Percentiles rank a stretch among this genome's conserved stretches.
phyloP scores from a whole-genome alignment of 2,113 vertebrate genomes.

The Gorsachius goisagi region DNA sequence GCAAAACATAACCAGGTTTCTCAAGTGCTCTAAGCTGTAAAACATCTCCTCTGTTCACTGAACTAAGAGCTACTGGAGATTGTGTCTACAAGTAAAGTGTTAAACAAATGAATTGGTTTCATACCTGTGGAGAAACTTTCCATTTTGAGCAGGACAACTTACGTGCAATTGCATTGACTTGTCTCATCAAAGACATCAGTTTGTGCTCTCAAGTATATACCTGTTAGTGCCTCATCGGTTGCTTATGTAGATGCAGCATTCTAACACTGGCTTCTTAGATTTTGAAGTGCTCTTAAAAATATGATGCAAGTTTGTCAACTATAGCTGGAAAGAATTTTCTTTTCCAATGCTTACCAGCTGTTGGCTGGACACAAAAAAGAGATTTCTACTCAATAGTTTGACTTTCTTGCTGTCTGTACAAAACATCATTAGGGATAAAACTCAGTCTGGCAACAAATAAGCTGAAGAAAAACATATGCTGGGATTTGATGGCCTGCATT shows the following conservation, averaged over 20 bases:
- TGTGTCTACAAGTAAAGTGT: background rate
- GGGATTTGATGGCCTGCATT: background rate
- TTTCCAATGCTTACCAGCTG: background rate
- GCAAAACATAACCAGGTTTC: background rate
- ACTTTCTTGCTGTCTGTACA: background rate
- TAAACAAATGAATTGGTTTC: background rate
- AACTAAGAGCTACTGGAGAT: background rate
- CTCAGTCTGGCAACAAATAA: background rate
- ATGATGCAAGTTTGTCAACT: background rate
- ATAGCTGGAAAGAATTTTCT: background rate
- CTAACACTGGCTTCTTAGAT: background rate
- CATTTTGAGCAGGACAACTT: background rate
- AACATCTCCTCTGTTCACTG: background rate
- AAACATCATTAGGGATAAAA: background rate
- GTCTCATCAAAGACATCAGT: background rate
- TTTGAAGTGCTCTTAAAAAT: background rate
- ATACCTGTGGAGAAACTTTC: background rate
- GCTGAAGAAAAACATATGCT: background rate
- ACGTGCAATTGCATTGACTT: background rate
- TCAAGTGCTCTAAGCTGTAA: background rate
- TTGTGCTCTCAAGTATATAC: background rate
- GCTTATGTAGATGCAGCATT: background rate
- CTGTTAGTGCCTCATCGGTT: background rate
- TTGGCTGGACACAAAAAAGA: background rate
- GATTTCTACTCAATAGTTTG: background rate